Evolutionary conservation across 2,113 vertebrate genomes (phyloP).

Genomic region (Neodon shergylaensis): DNA sequence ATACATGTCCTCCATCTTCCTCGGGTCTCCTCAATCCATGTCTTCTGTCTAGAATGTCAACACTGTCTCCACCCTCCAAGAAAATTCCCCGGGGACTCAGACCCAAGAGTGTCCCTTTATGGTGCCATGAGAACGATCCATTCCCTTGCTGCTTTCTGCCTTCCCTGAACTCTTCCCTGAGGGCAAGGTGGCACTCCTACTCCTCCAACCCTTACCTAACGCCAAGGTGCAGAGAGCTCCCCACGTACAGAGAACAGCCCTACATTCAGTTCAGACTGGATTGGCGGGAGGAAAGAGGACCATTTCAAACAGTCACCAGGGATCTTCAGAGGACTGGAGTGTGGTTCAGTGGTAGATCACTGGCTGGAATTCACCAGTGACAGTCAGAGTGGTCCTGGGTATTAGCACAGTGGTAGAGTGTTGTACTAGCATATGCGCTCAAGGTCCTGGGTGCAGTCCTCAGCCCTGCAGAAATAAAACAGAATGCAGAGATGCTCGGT

Average conservation of each 20-base stretch:
- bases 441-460: background rate
- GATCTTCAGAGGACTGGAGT: background rate
- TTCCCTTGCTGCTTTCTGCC: too few relatives aligned
- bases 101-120: background rate
- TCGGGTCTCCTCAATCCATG: background rate
- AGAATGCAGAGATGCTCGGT: background rate
- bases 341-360: background rate
- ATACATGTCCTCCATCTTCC: too few relatives aligned
- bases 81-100: background rate
- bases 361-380: background rate
- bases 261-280: background rate
- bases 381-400: too few relatives aligned
- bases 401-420: background rate
- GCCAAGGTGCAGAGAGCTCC: fast-evolving
- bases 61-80: fast-evolving
- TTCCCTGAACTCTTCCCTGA: too few relatives aligned
- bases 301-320: background rate
- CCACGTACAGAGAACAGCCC: fast-evolving
- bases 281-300: too few relatives aligned
- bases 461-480: background rate
- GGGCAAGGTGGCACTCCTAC: background rate
- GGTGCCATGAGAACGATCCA: fast-evolving
- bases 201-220: fast-evolving
- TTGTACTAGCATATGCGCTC: background rate
- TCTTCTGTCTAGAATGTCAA: background rate